Percentiles rank a stretch among this genome's conserved stretches.
phyloP scores from a whole-genome alignment of 1,140 invertebrate species.

The Delia radicum region DNA sequence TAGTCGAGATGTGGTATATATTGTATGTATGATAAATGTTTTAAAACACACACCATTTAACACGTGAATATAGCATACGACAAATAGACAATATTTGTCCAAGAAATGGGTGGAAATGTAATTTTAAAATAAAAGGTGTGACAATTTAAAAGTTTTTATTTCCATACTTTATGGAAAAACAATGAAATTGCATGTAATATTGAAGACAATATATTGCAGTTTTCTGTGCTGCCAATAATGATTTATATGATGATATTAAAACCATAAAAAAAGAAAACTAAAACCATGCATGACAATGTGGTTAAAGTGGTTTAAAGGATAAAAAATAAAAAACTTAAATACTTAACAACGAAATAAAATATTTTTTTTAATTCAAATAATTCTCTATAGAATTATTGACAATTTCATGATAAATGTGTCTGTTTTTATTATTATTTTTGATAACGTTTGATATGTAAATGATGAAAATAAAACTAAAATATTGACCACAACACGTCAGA shows the following conservation, averaged over 20 bases:
- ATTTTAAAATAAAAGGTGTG: neutral
- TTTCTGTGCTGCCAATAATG: neutral
- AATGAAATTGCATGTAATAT: neutral
- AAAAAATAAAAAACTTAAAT: neutral
- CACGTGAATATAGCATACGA: neutral
- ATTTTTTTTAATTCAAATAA: neutral
- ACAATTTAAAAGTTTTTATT: neutral
- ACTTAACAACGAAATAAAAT: neutral
- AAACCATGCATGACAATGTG: neutral
- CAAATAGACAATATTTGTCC: neutral
- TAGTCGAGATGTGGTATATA: no score
- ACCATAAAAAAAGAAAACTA: neutral
- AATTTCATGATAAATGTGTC: neutral
- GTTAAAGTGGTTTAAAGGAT: neutral
- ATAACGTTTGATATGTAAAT: neutral
- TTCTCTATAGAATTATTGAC: neutral
- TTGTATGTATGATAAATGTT: slow-evolving; percentile 3
- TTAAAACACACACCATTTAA: slow-evolving; percentile 20
- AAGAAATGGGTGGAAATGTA: neutral
- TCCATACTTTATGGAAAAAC: neutral
- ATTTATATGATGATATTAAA: neutral
- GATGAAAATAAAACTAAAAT: slow-evolving; percentile 1
- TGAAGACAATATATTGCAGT: neutral
- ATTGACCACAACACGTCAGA: neutral
- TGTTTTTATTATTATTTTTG: neutral